Evolutionary conservation across 92 coral and sea anemone genomes (phyloP).

Genomic region (Isaurus tuberculatus): DNA sequence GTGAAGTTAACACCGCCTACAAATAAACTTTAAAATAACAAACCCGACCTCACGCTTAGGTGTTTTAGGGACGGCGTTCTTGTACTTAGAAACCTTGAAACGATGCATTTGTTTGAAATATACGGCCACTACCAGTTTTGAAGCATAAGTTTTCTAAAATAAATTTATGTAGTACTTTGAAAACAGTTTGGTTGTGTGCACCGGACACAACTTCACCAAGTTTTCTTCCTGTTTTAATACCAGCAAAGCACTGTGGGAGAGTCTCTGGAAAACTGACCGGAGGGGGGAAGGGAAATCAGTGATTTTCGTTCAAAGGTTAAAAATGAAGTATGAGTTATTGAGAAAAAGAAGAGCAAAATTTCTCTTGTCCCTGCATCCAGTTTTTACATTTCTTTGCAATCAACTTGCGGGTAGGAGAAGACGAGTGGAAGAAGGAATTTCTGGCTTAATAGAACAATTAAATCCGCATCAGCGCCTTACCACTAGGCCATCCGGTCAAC

Average conservation of each 20-base stretch:
- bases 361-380: too few relatives aligned
- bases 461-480: too few relatives aligned
- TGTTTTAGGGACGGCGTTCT: constrained; percentile 36
- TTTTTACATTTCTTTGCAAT: too few relatives aligned
- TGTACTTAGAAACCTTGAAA: constrained; percentile 41
- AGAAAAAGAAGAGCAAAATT: too few relatives aligned
- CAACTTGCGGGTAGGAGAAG: too few relatives aligned
- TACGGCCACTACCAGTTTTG: not conserved
- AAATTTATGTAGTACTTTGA: not conserved
- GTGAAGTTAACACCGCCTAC: too few relatives aligned
- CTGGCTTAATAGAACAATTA: too few relatives aligned
- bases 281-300: not conserved
- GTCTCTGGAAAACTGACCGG: not conserved
- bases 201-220: constrained; percentile 28
- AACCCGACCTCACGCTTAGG: constrained; percentile 52
- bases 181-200: not conserved
- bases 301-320: too few relatives aligned
- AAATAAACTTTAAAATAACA: not conserved
- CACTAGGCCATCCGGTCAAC: too few relatives aligned
- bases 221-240: constrained; percentile 21
- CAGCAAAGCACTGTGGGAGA: constrained; percentile 24
- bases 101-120: constrained; percentile 25
- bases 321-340: too few relatives aligned
- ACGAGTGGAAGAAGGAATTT: too few relatives aligned
- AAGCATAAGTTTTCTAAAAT: not conserved